phyloP scores from a whole-genome alignment of 2,797 vertebrate genomes.

The Micropoecilia bifurca region DNA sequence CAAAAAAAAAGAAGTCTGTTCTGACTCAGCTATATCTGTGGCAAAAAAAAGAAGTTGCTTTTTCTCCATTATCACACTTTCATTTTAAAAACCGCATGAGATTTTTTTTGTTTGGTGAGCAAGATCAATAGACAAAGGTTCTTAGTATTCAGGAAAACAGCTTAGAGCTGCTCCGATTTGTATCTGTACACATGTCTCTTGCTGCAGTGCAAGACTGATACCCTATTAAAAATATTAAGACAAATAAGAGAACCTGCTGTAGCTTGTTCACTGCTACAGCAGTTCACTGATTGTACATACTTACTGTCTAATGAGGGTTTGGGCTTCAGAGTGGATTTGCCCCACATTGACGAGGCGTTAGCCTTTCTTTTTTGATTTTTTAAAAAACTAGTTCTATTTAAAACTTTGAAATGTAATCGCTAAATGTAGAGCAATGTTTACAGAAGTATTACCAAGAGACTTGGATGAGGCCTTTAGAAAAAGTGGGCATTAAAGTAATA shows the following conservation, averaged over 20 bases:
- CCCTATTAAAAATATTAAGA: background rate
- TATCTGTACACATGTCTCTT: background rate
- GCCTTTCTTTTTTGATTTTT: background rate
- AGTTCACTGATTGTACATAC: background rate
- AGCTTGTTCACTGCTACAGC: background rate
- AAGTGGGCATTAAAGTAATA: background rate
- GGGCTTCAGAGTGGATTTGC: background rate
- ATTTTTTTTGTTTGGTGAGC: background rate
- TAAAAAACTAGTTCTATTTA: background rate
- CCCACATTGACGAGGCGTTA: background rate
- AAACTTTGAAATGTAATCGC: background rate
- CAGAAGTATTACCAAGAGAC: background rate
- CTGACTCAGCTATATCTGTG: background rate
- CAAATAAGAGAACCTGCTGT: background rate
- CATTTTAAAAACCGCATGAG: slow-evolving; percentile 8
- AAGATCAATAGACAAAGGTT: slow-evolving; percentile 4
- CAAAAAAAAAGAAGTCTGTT: background rate
- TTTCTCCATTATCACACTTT: slow-evolving; percentile 1
- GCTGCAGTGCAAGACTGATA: slow-evolving; percentile 1
- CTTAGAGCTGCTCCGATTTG: background rate
- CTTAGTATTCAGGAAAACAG: slow-evolving; percentile 25
- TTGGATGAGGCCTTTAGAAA: background rate
- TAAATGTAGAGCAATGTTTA: background rate
- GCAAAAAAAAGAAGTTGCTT: background rate
- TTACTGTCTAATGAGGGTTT: background rate